These are phyloP conservation scores for Arbacia lixula DNA, from an alignment of 53 echinoderm and acorn worm species.

Conservation along the genomic window DNA sequence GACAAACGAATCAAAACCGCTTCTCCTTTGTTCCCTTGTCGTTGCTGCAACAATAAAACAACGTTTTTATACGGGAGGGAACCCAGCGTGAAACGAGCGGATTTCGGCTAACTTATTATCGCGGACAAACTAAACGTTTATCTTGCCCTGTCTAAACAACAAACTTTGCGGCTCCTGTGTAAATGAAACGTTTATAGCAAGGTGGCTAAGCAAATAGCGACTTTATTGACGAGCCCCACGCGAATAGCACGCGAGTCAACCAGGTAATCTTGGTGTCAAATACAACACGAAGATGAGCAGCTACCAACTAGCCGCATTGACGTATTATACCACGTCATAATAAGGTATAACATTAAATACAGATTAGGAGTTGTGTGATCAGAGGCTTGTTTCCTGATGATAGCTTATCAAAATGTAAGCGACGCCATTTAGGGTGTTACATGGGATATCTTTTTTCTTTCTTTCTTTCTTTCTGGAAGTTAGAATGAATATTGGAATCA, in stretches of 20 bases:
- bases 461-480: background rate
- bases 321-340: constrained; percentile 39
- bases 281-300: too few species aligned
- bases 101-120: constrained; percentile 20
- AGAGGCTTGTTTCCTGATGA: too few species aligned
- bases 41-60: background rate
- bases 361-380: too few species aligned
- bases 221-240: background rate
- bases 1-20: background rate
- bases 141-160: constrained; percentile 19
- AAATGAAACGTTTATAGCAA: constrained; percentile 2
- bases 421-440: too few species aligned
- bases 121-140: constrained; percentile 22
- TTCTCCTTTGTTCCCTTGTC: background rate
- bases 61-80: too few species aligned
- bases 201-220: background rate
- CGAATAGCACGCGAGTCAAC: constrained; percentile 31
- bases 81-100: too few species aligned
- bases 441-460: background rate
- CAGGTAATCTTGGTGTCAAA: too few species aligned
- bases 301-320: background rate
- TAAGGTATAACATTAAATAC: background rate
- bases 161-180: background rate
- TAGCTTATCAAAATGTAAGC: too few species aligned
- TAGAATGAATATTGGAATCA: too few species aligned